Conservation (phyloP, 2,888 invertebrate species). For the Hirtodrosophila histrioides region DNA sequence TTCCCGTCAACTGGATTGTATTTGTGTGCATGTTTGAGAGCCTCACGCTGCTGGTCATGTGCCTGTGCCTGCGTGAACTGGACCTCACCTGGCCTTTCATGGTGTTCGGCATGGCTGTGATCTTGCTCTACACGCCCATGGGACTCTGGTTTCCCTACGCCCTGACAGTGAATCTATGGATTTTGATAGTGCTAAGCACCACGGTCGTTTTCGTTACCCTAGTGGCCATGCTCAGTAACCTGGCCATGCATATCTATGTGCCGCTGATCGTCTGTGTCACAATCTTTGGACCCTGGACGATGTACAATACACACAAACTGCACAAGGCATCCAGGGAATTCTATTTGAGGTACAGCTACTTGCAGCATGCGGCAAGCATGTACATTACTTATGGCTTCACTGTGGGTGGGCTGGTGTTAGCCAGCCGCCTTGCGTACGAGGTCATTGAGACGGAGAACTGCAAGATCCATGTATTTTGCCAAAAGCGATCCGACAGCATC, state of each 20-base stretch:
- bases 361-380: constrained; percentile 47
- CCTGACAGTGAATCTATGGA: constrained; percentile 50
- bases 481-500: not conserved
- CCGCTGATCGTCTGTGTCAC: constrained; percentile 41
- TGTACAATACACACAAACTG: constrained; percentile 53
- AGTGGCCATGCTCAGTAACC: constrained; percentile 22
- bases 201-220: constrained; percentile 33
- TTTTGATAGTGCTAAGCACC: constrained; percentile 45
- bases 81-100: constrained; percentile 52
- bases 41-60: constrained; percentile 49
- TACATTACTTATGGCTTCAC: constrained; percentile 53
- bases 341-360: constrained; percentile 13
- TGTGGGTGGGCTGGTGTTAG: constrained; percentile 35
- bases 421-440: constrained; percentile 9
- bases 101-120: constrained; percentile 11
- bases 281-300: constrained; percentile 68
- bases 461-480: constrained; percentile 27
- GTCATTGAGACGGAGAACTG: constrained; percentile 39
- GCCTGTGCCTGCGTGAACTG: constrained; percentile 37
- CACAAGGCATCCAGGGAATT: constrained; percentile 7
- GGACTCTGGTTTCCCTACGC: constrained; percentile 51
- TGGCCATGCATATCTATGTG: constrained; percentile 53
- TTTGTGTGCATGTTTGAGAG: constrained; percentile 56
- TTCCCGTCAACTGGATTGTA: constrained; percentile 65
- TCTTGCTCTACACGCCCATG: constrained; percentile 46